Percentiles rank a stretch among this genome's conserved stretches.
phyloP scores from a whole-genome alignment of 2,888 invertebrate genomes.

The Lampropteryx suffumata region DNA sequence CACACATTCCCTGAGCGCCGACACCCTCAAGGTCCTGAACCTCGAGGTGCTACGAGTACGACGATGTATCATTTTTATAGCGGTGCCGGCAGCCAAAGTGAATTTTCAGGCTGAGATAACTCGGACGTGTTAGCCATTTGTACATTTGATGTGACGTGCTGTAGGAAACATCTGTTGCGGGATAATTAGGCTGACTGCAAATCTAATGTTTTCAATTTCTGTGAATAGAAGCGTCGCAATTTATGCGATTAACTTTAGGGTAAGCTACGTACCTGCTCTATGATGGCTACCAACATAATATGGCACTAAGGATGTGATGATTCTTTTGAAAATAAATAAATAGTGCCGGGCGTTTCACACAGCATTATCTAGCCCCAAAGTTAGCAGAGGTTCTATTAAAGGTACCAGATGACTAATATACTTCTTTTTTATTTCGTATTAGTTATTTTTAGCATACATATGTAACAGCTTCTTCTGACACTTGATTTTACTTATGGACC shows the following conservation, averaged over 20 bases:
- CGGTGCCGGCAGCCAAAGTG: slow-evolving; percentile 68
- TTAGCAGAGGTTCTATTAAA: too few relatives aligned
- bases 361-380: too few relatives aligned
- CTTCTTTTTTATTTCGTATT: too few relatives aligned
- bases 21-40: slow-evolving; percentile 53
- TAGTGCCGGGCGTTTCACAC: too few relatives aligned
- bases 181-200: slow-evolving; percentile 25
- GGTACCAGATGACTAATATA: too few relatives aligned
- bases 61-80: slow-evolving; percentile 78
- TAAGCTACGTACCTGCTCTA: too few relatives aligned
- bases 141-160: slow-evolving; percentile 45
- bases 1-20: slow-evolving; percentile 54
- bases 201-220: slow-evolving; percentile 22
- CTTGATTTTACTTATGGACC: too few relatives aligned
- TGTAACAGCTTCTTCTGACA: too few relatives aligned
- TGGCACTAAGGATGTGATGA: too few relatives aligned
- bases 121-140: slow-evolving; percentile 71
- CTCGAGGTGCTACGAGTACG: slow-evolving; percentile 60
- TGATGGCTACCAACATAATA: too few relatives aligned
- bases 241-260: slow-evolving; percentile 19
- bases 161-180: slow-evolving; percentile 31
- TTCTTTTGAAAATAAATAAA: too few relatives aligned
- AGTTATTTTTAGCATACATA: too few relatives aligned
- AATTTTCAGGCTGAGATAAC: slow-evolving; percentile 76
- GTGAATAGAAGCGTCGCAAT: slow-evolving; percentile 23